Percentiles rank a stretch among this genome's conserved stretches.
phyloP scores from a whole-genome alignment of 1,140 invertebrate species.

The Oppia nitens region DNA sequence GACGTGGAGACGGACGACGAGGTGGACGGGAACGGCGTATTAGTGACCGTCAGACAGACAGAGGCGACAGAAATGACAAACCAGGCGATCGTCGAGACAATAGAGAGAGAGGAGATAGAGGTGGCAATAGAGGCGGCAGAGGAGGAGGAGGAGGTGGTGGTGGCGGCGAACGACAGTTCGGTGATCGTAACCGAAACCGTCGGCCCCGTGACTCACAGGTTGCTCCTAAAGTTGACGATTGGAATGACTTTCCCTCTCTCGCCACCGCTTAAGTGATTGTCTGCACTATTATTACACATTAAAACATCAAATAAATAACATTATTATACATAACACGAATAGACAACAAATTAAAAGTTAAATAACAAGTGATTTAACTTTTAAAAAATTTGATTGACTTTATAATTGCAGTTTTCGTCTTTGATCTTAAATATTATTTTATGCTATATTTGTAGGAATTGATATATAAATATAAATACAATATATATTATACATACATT shows the following conservation, averaged over 20 bases:
- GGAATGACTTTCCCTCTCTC: slow-evolving; percentile 80
- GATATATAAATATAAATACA: no score
- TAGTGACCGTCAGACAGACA: neutral
- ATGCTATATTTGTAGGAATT: neutral
- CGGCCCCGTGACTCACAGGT: slow-evolving; percentile 28
- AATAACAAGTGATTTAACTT: neutral
- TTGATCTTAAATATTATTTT: neutral
- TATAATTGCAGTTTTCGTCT: neutral
- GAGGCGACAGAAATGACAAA: neutral
- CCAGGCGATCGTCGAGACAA: neutral
- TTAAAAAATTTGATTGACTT: no score
- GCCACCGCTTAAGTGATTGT: slow-evolving; percentile 29
- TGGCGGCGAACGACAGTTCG: slow-evolving; percentile 29
- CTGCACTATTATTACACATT: neutral
- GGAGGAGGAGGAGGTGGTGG: slow-evolving; percentile 33
- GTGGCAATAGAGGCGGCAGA: slow-evolving; percentile 41
- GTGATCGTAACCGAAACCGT: slow-evolving; percentile 19
- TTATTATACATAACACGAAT: neutral
- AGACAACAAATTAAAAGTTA: neutral
- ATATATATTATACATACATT: neutral
- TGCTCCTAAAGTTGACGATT: slow-evolving; percentile 85
- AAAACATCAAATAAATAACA: neutral
- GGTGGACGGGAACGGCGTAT: slow-evolving; percentile 23
- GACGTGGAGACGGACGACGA: slow-evolving; percentile 31
- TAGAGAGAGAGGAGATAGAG: slow-evolving; percentile 23